These are phyloP conservation scores for Misgurnus mizolepis DNA, from an alignment of 2,113 vertebrate genomes.

Conservation along the genomic window DNA sequence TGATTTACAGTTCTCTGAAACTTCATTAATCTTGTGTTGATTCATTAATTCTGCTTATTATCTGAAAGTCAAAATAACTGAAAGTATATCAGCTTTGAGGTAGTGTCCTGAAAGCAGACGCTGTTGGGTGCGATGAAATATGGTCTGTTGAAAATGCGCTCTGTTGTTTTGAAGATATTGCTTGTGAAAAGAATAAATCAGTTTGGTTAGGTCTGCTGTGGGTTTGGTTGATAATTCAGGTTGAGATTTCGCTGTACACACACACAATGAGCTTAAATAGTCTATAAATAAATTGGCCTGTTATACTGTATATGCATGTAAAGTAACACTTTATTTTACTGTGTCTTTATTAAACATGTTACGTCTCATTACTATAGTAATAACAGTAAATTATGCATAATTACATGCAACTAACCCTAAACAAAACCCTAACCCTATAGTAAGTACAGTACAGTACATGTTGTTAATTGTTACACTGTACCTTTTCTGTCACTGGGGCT, in stretches of 20 bases:
- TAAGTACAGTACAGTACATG: no score
- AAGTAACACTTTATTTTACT: no score
- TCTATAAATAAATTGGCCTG: no score
- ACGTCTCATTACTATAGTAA: no score
- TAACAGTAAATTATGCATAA: no score
- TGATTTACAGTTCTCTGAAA: conserved; percentile 69
- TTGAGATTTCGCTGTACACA: not conserved
- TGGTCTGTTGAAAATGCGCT: conserved; percentile 25
- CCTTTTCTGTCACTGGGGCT: no score
- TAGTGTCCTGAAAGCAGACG: conserved; percentile 74
- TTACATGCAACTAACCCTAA: no score
- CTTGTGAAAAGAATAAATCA: not conserved
- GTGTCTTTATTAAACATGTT: no score
- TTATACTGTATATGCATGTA: not conserved
- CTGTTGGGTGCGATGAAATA: conserved; percentile 83
- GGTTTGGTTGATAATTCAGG: not conserved
- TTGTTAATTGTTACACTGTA: no score
- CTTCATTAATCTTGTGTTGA: conserved; percentile 82
- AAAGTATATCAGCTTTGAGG: conserved; percentile 34
- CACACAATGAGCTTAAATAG: not conserved
- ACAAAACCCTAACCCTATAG: no score
- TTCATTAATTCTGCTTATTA: conserved; percentile 81
- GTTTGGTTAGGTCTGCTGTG: not conserved
- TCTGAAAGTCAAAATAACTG: conserved; percentile 84
- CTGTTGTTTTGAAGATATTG: conserved; percentile 32